phyloP scores from a whole-genome alignment of 2,113 vertebrate species.

The Periophthalmodon schlosseri region DNA sequence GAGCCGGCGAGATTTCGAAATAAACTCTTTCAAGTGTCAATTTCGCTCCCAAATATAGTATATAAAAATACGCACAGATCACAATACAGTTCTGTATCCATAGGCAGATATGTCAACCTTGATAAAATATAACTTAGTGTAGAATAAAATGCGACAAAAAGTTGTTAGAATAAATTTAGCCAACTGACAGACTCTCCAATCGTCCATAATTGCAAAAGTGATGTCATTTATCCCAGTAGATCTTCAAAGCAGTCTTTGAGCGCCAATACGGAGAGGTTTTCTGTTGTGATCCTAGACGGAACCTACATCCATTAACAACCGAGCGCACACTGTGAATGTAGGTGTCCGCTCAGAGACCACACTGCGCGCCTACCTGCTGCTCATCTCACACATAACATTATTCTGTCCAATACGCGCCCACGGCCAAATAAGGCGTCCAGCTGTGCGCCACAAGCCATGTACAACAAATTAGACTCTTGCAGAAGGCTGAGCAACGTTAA shows the following conservation, averaged over 20 bases:
- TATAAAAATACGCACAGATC: constrained; percentile 13
- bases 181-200: constrained; percentile 19
- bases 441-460: background rate
- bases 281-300: constrained; percentile 42
- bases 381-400: background rate
- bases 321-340: background rate
- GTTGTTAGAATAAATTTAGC: constrained; percentile 34
- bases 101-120: constrained; percentile 12
- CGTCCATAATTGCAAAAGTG: constrained; percentile 36
- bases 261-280: constrained; percentile 29
- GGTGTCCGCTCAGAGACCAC: constrained; percentile 18
- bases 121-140: background rate
- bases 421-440: background rate
- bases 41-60: background rate
- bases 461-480: background rate
- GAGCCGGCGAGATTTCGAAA: constrained; percentile 81
- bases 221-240: constrained; percentile 40
- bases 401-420: background rate
- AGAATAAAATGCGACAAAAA: constrained; percentile 31
- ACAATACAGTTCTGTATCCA: background rate
- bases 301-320: constrained; percentile 16
- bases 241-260: constrained; percentile 24
- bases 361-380: constrained; percentile 3
- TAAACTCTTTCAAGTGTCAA: constrained; percentile 50
- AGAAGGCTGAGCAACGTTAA: background rate